phyloP scores from a whole-genome alignment of 2,113 vertebrate genomes.

The Tautogolabrus adspersus region DNA sequence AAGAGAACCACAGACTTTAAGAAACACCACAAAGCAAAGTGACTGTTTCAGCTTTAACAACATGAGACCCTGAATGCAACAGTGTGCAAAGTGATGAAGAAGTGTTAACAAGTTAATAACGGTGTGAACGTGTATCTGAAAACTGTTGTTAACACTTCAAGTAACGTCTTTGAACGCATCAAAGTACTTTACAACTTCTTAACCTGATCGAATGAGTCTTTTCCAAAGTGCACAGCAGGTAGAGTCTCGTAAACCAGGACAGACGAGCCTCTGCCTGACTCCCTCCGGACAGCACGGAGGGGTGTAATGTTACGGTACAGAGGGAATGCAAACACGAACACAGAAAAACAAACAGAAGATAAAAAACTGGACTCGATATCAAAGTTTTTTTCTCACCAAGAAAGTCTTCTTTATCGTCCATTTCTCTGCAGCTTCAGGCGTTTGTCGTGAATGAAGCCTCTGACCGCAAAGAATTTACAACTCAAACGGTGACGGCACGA shows the following conservation, averaged over 20 bases:
- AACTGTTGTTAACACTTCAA: too few relatives aligned
- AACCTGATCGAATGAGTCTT: too few relatives aligned
- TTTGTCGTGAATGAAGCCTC: not conserved
- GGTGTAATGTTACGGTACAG: not conserved
- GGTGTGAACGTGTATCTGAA: too few relatives aligned
- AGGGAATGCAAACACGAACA: too few relatives aligned
- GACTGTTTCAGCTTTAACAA: too few relatives aligned
- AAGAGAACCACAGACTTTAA: too few relatives aligned
- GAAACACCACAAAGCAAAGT: too few relatives aligned
- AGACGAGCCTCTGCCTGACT: not conserved
- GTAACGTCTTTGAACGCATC: too few relatives aligned
- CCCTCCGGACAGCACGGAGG: not conserved
- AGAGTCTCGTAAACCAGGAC: not conserved
- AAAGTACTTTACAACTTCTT: too few relatives aligned
- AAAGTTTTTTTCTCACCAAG: slow-evolving; percentile 53
- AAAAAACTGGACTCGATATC: not conserved
- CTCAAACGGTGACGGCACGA: fast-evolving
- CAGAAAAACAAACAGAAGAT: not conserved
- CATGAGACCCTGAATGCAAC: too few relatives aligned
- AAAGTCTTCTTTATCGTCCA: slow-evolving; percentile 58
- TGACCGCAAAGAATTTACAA: not conserved
- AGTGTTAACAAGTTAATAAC: too few relatives aligned
- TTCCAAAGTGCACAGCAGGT: not conserved
- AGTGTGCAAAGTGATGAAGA: too few relatives aligned
- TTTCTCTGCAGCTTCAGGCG: not conserved